Evolutionary conservation across 2,113 vertebrate species (phyloP).

Genomic region (Campylorhamphus procurvoides): DNA sequence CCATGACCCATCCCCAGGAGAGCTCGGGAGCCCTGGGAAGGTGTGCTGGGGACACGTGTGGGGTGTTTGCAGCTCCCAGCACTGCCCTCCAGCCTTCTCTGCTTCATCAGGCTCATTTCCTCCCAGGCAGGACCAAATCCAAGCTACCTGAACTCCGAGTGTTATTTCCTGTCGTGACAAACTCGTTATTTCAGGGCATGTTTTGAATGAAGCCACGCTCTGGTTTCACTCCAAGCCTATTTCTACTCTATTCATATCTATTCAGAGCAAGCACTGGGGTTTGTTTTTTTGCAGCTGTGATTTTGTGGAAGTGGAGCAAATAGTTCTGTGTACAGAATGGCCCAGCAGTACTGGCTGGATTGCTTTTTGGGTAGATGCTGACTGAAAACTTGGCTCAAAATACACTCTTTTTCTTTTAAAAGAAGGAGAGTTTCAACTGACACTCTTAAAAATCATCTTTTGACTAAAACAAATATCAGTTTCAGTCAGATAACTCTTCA

Average conservation of each 20-base stretch:
- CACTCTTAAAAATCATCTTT: background rate
- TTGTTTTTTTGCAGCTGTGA: slow-evolving; percentile 14
- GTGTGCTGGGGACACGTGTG: background rate
- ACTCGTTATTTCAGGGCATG: background rate
- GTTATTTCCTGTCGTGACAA: background rate
- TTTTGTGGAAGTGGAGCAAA: background rate
- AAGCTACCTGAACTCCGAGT: background rate
- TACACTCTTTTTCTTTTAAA: background rate
- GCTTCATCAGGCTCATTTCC: background rate
- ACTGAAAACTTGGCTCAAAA: background rate
- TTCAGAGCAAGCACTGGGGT: background rate
- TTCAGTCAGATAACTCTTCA: background rate
- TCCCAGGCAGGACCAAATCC: background rate
- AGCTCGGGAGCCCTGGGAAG: accelerated
- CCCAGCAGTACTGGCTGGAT: background rate
- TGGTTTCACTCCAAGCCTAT: background rate
- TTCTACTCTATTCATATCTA: background rate
- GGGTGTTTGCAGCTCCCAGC: background rate
- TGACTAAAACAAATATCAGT: background rate
- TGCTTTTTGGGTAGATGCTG: background rate
- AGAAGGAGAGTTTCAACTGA: background rate
- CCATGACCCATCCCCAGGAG: accelerated
- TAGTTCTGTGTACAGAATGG: background rate
- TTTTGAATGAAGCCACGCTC: background rate
- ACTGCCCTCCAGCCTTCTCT: background rate